Conservation (phyloP, 2,888 invertebrate species). For the Microdon myrmicae region DNA sequence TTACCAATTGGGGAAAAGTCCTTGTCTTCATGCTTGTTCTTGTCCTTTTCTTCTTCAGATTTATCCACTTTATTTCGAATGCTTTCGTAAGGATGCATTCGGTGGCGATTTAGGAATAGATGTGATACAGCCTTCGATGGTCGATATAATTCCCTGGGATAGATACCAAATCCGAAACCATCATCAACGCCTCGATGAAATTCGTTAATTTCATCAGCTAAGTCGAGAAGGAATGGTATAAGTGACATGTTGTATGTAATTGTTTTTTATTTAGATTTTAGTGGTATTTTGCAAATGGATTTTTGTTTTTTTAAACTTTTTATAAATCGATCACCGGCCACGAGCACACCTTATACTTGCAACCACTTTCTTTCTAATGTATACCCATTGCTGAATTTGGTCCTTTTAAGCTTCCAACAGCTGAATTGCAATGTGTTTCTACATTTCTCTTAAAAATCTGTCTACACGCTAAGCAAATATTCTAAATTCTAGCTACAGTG, state of each 20-base stretch:
- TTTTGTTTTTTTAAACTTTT: slow-evolving; percentile 16
- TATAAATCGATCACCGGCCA: slow-evolving; percentile 26
- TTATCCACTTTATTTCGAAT: slow-evolving; percentile 36
- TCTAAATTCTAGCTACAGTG: slow-evolving; percentile 34
- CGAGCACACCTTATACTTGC: slow-evolving; percentile 55
- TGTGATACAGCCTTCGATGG: slow-evolving; percentile 42
- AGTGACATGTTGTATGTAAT: slow-evolving; percentile 55
- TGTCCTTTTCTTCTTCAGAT: slow-evolving; percentile 71
- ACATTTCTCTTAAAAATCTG: slow-evolving; percentile 38
- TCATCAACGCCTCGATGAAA: slow-evolving; percentile 51
- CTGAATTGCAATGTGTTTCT: slow-evolving; percentile 56
- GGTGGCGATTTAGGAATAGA: slow-evolving; percentile 40
- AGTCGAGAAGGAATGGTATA: slow-evolving; percentile 58
- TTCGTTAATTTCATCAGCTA: slow-evolving; percentile 58
- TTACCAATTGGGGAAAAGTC: slow-evolving; percentile 67
- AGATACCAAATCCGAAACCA: slow-evolving; percentile 56
- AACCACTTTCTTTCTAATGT: slow-evolving; percentile 56
- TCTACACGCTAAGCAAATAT: slow-evolving; percentile 39
- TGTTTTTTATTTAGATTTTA: not conserved
- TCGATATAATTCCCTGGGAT: slow-evolving; percentile 44
- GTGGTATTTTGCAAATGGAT: slow-evolving; percentile 2
- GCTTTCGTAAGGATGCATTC: slow-evolving; percentile 57
- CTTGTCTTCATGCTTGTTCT: slow-evolving; percentile 65
- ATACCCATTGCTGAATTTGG: slow-evolving; percentile 54
- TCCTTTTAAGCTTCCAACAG: slow-evolving; percentile 57